Evolutionary conservation across 2,113 vertebrate species (phyloP), one percentile per base, ranked within the genome.

Genomic region (Callipepla californica): DNA sequence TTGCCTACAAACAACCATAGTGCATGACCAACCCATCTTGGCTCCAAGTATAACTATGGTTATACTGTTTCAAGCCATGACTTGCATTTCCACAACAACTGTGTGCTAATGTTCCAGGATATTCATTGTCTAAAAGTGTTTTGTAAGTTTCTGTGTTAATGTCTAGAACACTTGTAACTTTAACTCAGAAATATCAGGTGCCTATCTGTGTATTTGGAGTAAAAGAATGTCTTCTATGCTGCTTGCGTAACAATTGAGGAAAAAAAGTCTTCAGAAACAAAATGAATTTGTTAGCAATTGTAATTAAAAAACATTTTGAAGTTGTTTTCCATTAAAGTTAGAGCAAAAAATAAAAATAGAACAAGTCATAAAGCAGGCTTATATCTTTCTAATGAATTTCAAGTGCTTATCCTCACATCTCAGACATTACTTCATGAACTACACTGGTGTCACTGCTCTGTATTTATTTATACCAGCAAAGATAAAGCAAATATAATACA

Each of bases 311-410:
- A 40, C 40, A 40, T 40, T 40, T 36, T 30, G 13, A 87, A 82
- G 21, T 76, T 91, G 57, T 51, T 73, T 55, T 58, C 20, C 17
- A 9, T 0, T 76, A 32, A 68, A 55, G 7, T 5, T 76, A 69
- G 13, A 63, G 28, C 6, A 34, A 47, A 42, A 70, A 81, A 53
- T 48, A 7, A 76, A 51, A 34, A 47, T 0, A 4, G 67, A 61
- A 55, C 51, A 47, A 68, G 47, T 76, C 17, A 42, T 20, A 25
- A 59, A 72, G 3, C 18, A 1, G 1, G 14, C 17, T 19, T 53
- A 40, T 70, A 74, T 93, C 23, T 73, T 88, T 45, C 38, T 42
- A 68, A 65, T 51, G 22, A 83, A 61, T 86, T 92, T 93, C 10
- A 74, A 55, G n/a, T 67, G 34, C 17, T 65, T 65, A 61, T 50